Conservation (phyloP, 1,140 invertebrate genomes). For the Brachionus calyciflorus region DNA sequence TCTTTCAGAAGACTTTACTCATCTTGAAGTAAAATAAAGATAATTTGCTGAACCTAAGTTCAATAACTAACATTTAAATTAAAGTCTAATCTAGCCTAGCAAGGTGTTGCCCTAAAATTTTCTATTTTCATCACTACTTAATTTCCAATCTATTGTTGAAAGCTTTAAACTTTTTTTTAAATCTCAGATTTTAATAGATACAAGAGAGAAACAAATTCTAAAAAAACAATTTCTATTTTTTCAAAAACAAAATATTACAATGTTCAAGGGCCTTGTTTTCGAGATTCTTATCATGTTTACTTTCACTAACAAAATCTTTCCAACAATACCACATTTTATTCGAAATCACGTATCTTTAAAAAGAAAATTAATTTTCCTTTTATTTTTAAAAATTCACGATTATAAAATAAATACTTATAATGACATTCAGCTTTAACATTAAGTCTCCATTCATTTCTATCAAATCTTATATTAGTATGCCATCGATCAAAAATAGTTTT, state of each 20-base stretch:
- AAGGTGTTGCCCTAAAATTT: too few relatives aligned
- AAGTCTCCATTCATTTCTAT: slow-evolving; percentile 41
- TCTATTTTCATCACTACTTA: too few relatives aligned
- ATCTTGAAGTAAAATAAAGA: too few relatives aligned
- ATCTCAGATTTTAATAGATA: too few relatives aligned
- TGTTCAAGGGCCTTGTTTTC: background rate
- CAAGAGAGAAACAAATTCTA: too few relatives aligned
- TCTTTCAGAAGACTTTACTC: too few relatives aligned
- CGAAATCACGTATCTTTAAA: background rate
- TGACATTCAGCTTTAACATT: slow-evolving; percentile 45
- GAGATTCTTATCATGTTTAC: background rate
- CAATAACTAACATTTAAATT: too few relatives aligned
- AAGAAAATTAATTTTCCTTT: background rate
- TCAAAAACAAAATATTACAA: background rate
- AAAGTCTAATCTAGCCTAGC: too few relatives aligned
- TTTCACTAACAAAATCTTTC: background rate
- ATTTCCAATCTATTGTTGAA: too few relatives aligned
- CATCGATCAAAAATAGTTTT: background rate
- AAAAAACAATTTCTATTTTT: too few relatives aligned
- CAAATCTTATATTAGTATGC: background rate
- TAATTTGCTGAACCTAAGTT: too few relatives aligned
- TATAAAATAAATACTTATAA: background rate
- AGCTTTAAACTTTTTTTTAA: too few relatives aligned
- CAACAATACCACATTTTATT: slow-evolving; percentile 30
- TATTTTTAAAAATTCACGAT: background rate